Conservation (phyloP, 2,113 vertebrate genomes). For the Alces alces region DNA sequence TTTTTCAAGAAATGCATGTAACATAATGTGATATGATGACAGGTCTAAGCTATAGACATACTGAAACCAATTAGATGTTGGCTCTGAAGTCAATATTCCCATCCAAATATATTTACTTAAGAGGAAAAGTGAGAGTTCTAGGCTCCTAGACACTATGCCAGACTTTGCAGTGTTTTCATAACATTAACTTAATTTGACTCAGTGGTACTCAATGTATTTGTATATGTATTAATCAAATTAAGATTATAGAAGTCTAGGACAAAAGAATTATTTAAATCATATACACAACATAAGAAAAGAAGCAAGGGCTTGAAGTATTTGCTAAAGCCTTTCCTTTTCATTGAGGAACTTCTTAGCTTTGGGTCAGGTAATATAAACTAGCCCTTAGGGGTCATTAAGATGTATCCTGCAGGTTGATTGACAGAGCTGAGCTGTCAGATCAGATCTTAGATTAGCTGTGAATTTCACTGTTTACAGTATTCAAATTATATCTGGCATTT, state of each 20-base stretch:
- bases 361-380: background rate
- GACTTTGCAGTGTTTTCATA: background rate
- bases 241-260: background rate
- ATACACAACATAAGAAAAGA: background rate
- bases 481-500: slow-evolving; percentile 64
- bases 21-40: background rate
- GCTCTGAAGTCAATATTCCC: slow-evolving; percentile 40
- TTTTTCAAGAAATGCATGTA: background rate
- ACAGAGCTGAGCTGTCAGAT: slow-evolving; percentile 51
- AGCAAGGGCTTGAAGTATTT: background rate
- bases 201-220: background rate
- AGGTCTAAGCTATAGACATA: background rate
- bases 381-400: slow-evolving; percentile 47
- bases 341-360: background rate
- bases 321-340: background rate
- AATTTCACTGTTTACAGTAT: slow-evolving; percentile 51
- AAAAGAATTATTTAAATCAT: background rate
- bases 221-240: background rate
- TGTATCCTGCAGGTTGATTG: slow-evolving; percentile 23
- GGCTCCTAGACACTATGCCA: background rate
- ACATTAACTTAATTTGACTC: background rate
- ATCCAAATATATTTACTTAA: background rate
- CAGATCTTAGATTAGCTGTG: slow-evolving; percentile 32
- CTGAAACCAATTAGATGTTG: slow-evolving; percentile 33
- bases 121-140: background rate